A percentile compares a stretch with the other conserved stretches of the same genome.
phyloP scores from a whole-genome alignment of 2,888 invertebrate species.

The Drosophila fungiperda region DNA sequence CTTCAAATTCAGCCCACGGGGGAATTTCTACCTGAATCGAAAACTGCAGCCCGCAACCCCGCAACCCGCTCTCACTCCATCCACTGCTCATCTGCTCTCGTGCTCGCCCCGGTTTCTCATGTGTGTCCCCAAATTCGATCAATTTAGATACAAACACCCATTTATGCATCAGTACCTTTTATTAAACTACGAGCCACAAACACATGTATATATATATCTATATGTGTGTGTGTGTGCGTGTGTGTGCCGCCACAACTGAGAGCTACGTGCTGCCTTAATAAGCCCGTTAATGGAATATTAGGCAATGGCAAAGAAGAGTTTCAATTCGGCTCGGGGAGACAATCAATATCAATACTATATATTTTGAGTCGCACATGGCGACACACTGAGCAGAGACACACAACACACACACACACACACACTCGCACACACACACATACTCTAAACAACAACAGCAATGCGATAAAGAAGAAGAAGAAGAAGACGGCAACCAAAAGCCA shows the following conservation, averaged over 20 bases:
- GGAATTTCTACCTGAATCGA: slow-evolving; percentile 71
- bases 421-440: background rate
- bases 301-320: slow-evolving; percentile 73
- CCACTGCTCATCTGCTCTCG: slow-evolving; percentile 52
- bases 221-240: slow-evolving; percentile 5
- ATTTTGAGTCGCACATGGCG: slow-evolving; percentile 63
- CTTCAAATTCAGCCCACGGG: slow-evolving; percentile 54
- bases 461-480: slow-evolving; percentile 2
- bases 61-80: slow-evolving; percentile 3
- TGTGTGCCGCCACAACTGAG: slow-evolving; percentile 36
- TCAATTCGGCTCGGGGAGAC: slow-evolving; percentile 53
- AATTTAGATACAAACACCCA: slow-evolving; percentile 81
- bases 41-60: slow-evolving; percentile 32
- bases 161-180: slow-evolving; percentile 82
- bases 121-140: slow-evolving; percentile 81
- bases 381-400: slow-evolving; percentile 54
- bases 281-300: slow-evolving; percentile 81
- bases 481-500: slow-evolving; percentile 28
- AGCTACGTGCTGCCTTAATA: slow-evolving; percentile 77
- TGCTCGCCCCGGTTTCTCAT: slow-evolving; percentile 50
- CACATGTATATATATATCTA: background rate
- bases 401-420: slow-evolving; percentile 3
- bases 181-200: slow-evolving; percentile 66
- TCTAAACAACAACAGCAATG: background rate
- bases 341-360: slow-evolving; percentile 63